phyloP scores from a whole-genome alignment of 2,797 vertebrate genomes.

The Bradypodion ventrale region DNA sequence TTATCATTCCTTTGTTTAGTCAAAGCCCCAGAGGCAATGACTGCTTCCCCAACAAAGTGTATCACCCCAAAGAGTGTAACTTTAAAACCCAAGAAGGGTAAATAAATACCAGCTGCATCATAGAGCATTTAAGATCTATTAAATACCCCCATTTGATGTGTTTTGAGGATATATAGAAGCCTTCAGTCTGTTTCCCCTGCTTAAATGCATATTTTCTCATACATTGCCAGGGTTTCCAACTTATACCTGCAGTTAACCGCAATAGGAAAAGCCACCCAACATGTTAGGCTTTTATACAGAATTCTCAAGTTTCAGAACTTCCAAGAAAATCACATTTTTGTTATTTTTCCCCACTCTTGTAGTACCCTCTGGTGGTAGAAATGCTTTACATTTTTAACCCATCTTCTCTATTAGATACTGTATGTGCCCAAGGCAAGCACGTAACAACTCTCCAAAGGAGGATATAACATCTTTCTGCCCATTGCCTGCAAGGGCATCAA shows the following conservation, averaged over 20 bases:
- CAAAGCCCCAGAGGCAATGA: neutral
- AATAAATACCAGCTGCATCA: neutral
- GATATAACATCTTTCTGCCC: neutral
- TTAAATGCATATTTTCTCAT: neutral
- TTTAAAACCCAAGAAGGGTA: neutral
- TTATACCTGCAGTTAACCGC: neutral
- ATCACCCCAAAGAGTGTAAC: neutral
- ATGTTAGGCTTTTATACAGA: neutral
- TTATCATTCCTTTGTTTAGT: neutral
- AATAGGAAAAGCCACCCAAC: neutral
- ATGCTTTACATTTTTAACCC: constrained; percentile 28
- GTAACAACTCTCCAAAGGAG: neutral
- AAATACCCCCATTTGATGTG: neutral
- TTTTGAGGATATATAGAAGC: neutral
- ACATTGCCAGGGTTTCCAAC: neutral
- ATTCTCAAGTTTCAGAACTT: constrained; percentile 33
- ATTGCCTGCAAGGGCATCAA: neutral
- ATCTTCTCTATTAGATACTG: neutral
- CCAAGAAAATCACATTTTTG: constrained; percentile 46
- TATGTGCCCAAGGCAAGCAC: neutral
- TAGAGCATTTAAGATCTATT: neutral
- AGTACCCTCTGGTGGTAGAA: constrained; percentile 75
- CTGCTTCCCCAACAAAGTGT: neutral
- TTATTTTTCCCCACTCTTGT: constrained; percentile 48
- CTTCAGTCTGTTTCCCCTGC: neutral